Evolutionary conservation across 2,113 vertebrate genomes (phyloP).

Genomic region (Cheirogaleus medius): DNA sequence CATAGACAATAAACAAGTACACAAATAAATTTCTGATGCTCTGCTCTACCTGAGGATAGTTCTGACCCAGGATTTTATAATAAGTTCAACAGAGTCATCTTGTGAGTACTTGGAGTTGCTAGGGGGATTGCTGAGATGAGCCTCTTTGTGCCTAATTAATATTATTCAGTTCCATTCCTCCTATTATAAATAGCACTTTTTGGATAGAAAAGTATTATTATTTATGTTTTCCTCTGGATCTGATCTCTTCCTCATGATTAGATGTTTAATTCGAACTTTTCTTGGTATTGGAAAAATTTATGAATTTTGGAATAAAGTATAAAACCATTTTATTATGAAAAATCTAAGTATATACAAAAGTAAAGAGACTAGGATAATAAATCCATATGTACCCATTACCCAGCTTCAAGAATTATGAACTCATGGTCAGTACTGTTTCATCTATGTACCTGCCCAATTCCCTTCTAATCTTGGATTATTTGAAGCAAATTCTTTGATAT

Average conservation of each 20-base stretch:
- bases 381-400: not conserved
- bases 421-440: not conserved
- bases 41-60: not conserved
- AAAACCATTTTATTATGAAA: not conserved
- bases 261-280: not conserved
- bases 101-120: not conserved
- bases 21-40: not conserved
- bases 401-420: not conserved
- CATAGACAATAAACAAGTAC: not conserved
- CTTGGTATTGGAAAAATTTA: not conserved
- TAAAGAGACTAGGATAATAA: not conserved
- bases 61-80: not conserved
- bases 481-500: constrained; percentile 7
- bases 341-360: not conserved
- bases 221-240: not conserved
- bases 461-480: not conserved
- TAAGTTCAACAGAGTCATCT: not conserved
- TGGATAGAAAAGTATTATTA: not conserved
- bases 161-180: not conserved
- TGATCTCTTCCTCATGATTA: not conserved
- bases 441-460: not conserved
- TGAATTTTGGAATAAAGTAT: not conserved
- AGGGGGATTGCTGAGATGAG: not conserved
- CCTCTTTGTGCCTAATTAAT: not conserved
- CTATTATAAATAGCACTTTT: not conserved